Base-by-base conservation (phyloP, 2,888 invertebrate genomes). In the Carcina quercana region DNA sequence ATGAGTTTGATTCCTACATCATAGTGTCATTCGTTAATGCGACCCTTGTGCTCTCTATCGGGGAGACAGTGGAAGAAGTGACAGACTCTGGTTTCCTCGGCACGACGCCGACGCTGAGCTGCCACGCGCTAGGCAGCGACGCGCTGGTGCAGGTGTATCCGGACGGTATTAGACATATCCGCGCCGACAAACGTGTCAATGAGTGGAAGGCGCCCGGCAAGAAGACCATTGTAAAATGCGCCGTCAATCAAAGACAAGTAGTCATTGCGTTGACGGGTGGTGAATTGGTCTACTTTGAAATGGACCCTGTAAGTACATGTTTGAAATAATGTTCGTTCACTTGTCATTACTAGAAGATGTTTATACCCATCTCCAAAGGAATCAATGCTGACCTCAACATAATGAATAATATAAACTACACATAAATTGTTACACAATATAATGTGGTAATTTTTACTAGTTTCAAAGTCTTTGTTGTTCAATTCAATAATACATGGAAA, bases 11-110 rank as follows among this genome's bases (percentile, higher is more conserved):
- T 88, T 96, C 98, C 32, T 99, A 98, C 87, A 99, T 99, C 88
- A 97, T 99, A 73, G 99, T 99, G 57, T 99, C 99, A 30, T 99
- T 99, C 91, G 95, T 97, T 43, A 88, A 88, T 56, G 99, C 99
- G 51, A 99, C 99, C 10, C 89, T 99, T 61, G 99, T 99, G 45
- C 88, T 99, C 59, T 97, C 97, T 54, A 99, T 99, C 68, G 99
- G 99, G 50, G 99, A 99, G 79, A 99, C 98, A 8, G 99, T 99
- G n/a, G 99, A 99, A 79, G 99, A 99, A 91, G 99, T 99, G 13
- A 97, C 98, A 0, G 99, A 99, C 76, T 98, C 98, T 41, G 99
- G 99, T 25, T 99, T 99, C 74, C 86, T 99, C 57, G 98, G 98
- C 38, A 99, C 98, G 0, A 98, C 98, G 0, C 98, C 98, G 0